These are phyloP conservation scores for Actias luna DNA, from an alignment of 2,888 invertebrate species.

Conservation along the genomic window DNA sequence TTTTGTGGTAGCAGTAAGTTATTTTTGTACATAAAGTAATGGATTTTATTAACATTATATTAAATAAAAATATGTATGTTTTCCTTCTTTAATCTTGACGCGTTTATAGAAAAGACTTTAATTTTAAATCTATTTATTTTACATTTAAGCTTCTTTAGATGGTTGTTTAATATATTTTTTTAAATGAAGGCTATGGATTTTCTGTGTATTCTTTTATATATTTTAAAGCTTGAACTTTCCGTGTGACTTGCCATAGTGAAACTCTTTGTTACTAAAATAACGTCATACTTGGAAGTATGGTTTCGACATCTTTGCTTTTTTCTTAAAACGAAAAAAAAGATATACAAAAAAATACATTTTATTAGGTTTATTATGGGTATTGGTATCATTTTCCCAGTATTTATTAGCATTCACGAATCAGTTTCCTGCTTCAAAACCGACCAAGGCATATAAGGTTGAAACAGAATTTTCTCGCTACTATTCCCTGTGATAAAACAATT, in stretches of 20 bases:
- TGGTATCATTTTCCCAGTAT: no score
- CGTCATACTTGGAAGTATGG: no score
- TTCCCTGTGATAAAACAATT: not conserved
- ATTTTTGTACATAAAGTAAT: constrained; percentile 72
- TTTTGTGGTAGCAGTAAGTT: constrained; percentile 51
- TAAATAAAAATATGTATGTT: constrained; percentile 2
- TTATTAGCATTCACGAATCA: no score
- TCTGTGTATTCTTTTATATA: not conserved
- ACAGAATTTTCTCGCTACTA: not conserved
- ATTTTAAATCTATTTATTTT: constrained; percentile 20
- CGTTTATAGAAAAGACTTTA: constrained; percentile 29
- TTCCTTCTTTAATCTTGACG: constrained; percentile 15
- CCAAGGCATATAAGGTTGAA: no score
- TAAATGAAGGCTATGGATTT: not conserved
- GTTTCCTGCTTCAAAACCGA: no score
- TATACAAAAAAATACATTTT: no score
- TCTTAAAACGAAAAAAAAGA: no score
- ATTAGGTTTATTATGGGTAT: no score
- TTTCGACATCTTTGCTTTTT: no score
- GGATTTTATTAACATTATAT: constrained; percentile 36
- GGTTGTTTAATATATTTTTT: not conserved
- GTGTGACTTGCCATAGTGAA: not conserved
- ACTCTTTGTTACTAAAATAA: no score
- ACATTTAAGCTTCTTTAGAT: not conserved
- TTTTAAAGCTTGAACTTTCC: not conserved